Evolutionary conservation across 1,140 invertebrate species (phyloP), one percentile per base, ranked within the genome.

Genomic region (Lordiphosa clarofinis): DNA sequence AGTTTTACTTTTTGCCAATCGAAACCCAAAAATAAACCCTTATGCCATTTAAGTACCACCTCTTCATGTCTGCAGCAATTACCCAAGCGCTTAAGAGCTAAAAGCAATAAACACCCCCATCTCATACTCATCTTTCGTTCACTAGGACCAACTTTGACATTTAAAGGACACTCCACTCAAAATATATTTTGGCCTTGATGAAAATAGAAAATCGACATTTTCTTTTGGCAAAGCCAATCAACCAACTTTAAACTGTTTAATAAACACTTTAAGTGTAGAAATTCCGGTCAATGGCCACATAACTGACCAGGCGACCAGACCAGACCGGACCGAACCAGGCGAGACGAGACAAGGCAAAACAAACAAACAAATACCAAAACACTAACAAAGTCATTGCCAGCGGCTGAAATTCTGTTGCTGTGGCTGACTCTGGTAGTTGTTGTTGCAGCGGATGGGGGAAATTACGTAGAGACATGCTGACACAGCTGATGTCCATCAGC

Each of bases 191-290:
- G 24, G 24, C 24, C 24, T 28, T 28, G 24, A 28, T 28, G 24
- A 28, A 28, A 28, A 28, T 28, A 28, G 24, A 28, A 28, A 28
- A 28, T 5, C 24, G 24, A 28, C 24, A 28, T 7, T 28, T 28
- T 6, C 6, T 28, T 7, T 28, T 6, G 24, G 4, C 24, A 28
- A 28, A 7, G 24, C 24, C 24, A 28, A 28, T 28, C 36, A 7
- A 5, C n/a, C 55, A 75, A 72, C 58, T 81, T 81, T 81, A 71
- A 75, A 81, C 61, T 82, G 76, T 74, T 82, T 64, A 82, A 75
- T 82, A 58, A 81, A 82, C 75, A 81, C 75, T 75, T 81, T 49
- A 70, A 82, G 56, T 53, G 65, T 48, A 49, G 58, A 79, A 76
- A 71, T 58, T 55, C 55, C 61, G 75, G 66, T 70, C 75, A 81